A percentile compares a stretch with the other conserved stretches of the same genome.
Evolutionary conservation across 2,797 vertebrate species (phyloP).

Genomic region (Ceryle rudis): DNA sequence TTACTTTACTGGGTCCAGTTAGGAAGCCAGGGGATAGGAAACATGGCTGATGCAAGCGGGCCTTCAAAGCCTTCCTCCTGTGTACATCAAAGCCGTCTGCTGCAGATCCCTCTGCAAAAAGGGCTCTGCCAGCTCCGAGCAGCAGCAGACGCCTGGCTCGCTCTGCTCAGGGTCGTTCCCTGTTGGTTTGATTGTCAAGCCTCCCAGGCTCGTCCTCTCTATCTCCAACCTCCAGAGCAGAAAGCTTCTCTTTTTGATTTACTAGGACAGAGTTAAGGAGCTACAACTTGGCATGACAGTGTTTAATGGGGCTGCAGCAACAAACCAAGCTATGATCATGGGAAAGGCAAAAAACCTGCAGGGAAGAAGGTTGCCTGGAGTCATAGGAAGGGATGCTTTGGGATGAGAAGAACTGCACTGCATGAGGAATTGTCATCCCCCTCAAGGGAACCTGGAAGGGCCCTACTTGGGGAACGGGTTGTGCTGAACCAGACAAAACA

Average conservation of each 20-base stretch:
- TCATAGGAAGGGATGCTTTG: background rate
- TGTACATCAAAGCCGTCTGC: conserved; percentile 29
- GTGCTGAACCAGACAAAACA: background rate
- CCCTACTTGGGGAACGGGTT: background rate
- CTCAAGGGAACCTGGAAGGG: background rate
- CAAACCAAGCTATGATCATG: background rate
- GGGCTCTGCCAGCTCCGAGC: background rate
- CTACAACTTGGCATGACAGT: conserved; percentile 37
- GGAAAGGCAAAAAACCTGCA: conserved; percentile 27
- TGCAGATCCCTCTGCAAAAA: background rate
- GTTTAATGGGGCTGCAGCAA: conserved; percentile 29
- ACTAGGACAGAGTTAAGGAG: conserved; percentile 44
- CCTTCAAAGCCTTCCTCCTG: conserved; percentile 51
- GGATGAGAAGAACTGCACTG: background rate
- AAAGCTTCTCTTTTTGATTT: conserved; percentile 35
- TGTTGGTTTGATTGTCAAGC: conserved; percentile 53
- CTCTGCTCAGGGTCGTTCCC: conserved; percentile 4
- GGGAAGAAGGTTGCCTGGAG: conserved; percentile 26
- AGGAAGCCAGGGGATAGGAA: conserved; percentile 24
- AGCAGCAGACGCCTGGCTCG: background rate
- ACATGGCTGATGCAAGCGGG: conserved; percentile 1
- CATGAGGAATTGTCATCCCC: background rate
- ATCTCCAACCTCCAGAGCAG: conserved; percentile 53
- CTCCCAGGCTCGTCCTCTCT: background rate
- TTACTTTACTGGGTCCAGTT: conserved; percentile 23